Evolutionary conservation across 2,113 vertebrate species (phyloP), one percentile per base, ranked within the genome.

Genomic region (Phylloscopus trochilus): DNA sequence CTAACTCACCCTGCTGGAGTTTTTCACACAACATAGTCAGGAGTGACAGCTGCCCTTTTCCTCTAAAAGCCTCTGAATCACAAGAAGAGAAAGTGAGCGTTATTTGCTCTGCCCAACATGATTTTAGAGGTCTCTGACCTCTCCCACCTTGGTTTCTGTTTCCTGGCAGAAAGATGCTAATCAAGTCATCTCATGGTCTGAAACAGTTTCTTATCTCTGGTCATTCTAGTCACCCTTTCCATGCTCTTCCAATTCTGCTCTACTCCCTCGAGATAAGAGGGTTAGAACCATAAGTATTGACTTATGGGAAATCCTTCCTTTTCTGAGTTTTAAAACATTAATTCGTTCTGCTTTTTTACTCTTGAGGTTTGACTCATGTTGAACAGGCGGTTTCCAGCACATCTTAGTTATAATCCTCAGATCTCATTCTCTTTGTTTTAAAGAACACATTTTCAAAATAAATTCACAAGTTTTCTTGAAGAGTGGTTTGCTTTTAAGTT

Each of bases 191-290:
- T 26, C 51, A 2, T 27, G 15, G 10, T 24, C 23, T 19, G 51
- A 69, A 67, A 23, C 4, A 37, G 12, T 74, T 78, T 44, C 46
- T 43, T 73, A 5, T 15, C 19, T 66, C 62, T 75, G 27, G 15
- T 33, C 0, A 1, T 56, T 75, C 51, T 16, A 15, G 37, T 35
- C 27, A 49, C 12, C 10, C 19, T 63, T 62, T 27, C 47, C 20
- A 9, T 68, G 17, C 33, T 80, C 83, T 89, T 37, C 58, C 39
- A 41, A 7, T 39, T 39, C n/a, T 85, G 13, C 24, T 52, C 23
- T 64, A 22, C 15, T 62, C 16, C 7, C 19, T 83, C 0, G 0
- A 67, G 26, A 44, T 46, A 31, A 37, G 17, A 24, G 24, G 27
- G 19, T 66, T 19, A 58, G 51, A 78, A 74, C 46, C 19, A 3